Evolutionary conservation across 2,888 invertebrate genomes (phyloP).

Genomic region (Halictus quadricinctus): DNA sequence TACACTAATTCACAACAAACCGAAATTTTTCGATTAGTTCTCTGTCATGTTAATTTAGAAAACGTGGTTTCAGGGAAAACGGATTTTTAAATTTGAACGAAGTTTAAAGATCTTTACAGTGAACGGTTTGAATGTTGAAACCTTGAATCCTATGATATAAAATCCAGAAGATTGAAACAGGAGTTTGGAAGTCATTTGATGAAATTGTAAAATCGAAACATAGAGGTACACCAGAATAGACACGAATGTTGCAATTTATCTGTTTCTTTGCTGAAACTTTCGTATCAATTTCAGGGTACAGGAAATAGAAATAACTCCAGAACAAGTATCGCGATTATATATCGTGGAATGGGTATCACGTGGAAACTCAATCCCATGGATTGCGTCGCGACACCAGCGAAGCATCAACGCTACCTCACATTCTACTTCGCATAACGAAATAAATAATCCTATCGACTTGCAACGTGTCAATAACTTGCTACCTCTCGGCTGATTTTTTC

Average conservation of each 20-base stretch:
- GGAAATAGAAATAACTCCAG: constrained; percentile 53
- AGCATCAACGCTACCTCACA: constrained; percentile 50
- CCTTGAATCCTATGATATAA: neutral
- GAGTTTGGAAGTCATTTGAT: neutral
- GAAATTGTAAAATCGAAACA: neutral
- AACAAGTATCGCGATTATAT: constrained; percentile 52
- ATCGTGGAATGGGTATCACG: constrained; percentile 53
- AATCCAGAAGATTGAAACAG: neutral
- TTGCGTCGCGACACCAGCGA: constrained; percentile 44
- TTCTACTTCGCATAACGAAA: constrained; percentile 45
- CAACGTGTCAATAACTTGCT: constrained; percentile 42
- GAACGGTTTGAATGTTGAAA: neutral
- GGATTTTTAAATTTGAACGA: neutral
- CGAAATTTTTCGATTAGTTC: no score
- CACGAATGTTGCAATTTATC: constrained; percentile 23
- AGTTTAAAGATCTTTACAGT: neutral
- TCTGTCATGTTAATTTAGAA: no score
- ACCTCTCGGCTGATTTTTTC: constrained; percentile 16
- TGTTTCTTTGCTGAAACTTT: constrained; percentile 19
- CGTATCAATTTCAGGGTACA: constrained; percentile 50
- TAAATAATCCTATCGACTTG: constrained; percentile 55
- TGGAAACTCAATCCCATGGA: constrained; percentile 54
- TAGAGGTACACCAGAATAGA: neutral
- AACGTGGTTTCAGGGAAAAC: neutral
- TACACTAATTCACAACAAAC: no score